These are phyloP conservation scores for Glyphotaelius pellucidus DNA, from an alignment of 2,888 invertebrate species.

Conservation along the genomic window DNA sequence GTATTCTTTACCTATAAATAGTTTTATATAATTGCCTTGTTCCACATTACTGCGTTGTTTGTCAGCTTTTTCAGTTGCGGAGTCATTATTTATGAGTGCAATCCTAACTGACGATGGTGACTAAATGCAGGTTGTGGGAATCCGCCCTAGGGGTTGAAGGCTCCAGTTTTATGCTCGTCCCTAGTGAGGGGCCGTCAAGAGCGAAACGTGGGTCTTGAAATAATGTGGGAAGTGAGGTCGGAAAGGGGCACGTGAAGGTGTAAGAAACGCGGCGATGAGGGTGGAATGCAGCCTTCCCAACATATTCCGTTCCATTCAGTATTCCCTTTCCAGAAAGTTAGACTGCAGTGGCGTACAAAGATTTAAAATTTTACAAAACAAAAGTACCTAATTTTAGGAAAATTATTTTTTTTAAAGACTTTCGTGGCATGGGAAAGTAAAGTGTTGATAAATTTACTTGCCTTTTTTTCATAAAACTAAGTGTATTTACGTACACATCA, in stretches of 20 bases:
- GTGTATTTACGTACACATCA: too few species aligned
- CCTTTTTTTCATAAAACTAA: too few species aligned
- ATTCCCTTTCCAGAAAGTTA: neutral
- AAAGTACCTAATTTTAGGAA: neutral
- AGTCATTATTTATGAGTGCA: neutral
- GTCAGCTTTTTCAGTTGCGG: neutral
- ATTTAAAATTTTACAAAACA: neutral
- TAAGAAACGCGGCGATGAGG: neutral
- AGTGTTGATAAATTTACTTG: too few species aligned
- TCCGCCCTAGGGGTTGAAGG: neutral
- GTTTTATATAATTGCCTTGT: neutral
- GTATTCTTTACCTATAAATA: neutral
- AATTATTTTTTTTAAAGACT: too few species aligned
- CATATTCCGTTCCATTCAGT: neutral
- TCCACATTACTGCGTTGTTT: neutral
- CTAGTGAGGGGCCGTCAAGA: neutral
- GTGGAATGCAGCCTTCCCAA: neutral
- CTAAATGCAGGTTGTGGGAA: neutral
- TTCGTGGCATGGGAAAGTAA: too few species aligned
- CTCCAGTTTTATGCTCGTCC: neutral
- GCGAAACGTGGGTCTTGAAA: neutral
- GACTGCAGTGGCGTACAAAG: neutral
- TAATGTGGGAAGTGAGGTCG: neutral
- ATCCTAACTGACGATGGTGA: neutral
- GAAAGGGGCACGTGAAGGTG: neutral